Base-by-base conservation (phyloP, 2,888 invertebrate genomes). In the Phengaris alcon region DNA sequence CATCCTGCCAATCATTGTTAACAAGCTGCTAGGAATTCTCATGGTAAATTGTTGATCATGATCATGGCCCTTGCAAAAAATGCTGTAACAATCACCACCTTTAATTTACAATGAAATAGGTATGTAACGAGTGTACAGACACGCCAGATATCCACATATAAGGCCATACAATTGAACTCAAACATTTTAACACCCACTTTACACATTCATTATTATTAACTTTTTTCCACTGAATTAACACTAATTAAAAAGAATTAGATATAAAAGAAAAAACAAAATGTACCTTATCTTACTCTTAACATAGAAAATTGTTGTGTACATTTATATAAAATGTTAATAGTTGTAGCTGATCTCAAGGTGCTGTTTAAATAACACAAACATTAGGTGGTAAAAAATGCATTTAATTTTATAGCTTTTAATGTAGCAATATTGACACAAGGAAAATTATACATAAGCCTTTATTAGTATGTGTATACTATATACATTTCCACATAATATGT, bases 181-280 rank as follows among this genome's bases (percentile, higher is more conserved):
- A 52, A 70, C 10, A 51, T 51, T 70, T 22, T 70, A 70, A 70
- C 52, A 70, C 70, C 15, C 51, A 69, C 8, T 69, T 48, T 9
- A 69, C 69, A 69, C 48, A 48, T 48, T 51, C 46, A 13, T 4
- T 48, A 7, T 13, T 69, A 3, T 59, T 59, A 15, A 48, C 3
- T 52, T 52, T 51, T 69, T 48, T 70, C 7, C 48, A n/a, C 3
- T 68, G 22, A 51, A 10, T 48, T 69, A 15, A 69, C 69, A 51
- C 4, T 52, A 70, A 51, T 70, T 70, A 52, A 70, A 70, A 9
- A 46, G 48, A 69, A 48, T 69, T 69, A 69, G 15, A 69, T n/a
- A n/a, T n/a, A 5, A n/a, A 69, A 48, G 46, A 68, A 64, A 64
- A 64, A 22, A 22, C 22, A 22, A 35, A 35, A 35, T 64, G 9